Evolutionary conservation across 2,797 vertebrate species (phyloP).

Genomic region (Brachymystax lenok): DNA sequence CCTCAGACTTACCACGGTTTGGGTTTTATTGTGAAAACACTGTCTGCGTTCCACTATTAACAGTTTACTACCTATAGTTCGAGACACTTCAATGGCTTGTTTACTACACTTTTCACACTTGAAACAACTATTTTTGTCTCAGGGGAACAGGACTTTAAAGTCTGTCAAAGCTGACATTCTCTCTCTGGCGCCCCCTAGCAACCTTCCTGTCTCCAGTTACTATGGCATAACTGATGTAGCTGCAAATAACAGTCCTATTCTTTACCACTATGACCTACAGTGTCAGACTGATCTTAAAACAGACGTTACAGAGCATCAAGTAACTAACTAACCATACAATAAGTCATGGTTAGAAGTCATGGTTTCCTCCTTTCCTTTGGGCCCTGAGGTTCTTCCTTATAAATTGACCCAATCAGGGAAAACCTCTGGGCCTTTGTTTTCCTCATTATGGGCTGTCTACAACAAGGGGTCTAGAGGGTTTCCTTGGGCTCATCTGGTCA

Average conservation of each 20-base stretch:
- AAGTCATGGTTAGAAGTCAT: background rate
- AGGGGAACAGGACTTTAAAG: no score
- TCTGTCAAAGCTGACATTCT: background rate
- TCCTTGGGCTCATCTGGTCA: background rate
- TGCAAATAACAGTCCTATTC: background rate
- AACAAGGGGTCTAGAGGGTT: background rate
- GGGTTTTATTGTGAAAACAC: background rate
- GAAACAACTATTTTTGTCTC: no score
- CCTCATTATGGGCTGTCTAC: background rate
- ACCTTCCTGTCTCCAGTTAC: background rate
- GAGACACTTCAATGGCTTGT: background rate
- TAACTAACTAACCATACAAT: background rate
- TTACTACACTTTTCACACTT: background rate
- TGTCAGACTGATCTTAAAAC: background rate
- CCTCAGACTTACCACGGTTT: background rate
- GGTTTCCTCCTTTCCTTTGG: background rate
- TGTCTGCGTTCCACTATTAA: no score
- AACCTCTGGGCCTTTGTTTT: background rate
- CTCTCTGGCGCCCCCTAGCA: slow-evolving; percentile 1
- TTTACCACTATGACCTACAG: background rate
- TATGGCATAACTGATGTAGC: background rate
- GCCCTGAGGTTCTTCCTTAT: no score
- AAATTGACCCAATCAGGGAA: background rate
- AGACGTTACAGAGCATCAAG: background rate
- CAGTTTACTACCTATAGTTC: background rate